Evolutionary conservation across 2,888 invertebrate genomes (phyloP).

Genomic region (Mythimna ferrago): DNA sequence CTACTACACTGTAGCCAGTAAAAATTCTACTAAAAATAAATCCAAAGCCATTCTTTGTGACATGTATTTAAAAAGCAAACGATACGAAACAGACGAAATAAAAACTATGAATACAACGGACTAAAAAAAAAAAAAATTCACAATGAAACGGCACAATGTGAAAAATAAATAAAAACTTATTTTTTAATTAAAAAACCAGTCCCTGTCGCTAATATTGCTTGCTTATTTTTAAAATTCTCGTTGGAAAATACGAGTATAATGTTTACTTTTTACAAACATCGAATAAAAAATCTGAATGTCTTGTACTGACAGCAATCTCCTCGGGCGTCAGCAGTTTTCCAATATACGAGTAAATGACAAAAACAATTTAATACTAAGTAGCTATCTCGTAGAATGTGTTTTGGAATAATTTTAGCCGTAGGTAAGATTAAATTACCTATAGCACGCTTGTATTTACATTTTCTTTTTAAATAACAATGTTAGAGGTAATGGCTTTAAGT

Average conservation of each 20-base stretch:
- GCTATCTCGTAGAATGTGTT: not conserved
- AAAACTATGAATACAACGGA: conserved; percentile 31
- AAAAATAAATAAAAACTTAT: conserved; percentile 21
- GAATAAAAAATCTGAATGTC: conserved; percentile 28
- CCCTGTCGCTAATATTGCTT: not conserved
- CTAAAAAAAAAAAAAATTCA: conserved; percentile 23
- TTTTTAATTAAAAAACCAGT: conserved; percentile 30
- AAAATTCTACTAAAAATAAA: not conserved
- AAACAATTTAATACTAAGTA: conserved; percentile 7
- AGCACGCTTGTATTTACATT: not conserved
- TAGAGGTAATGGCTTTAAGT: not conserved
- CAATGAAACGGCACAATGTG: conserved; percentile 20
- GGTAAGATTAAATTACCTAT: conserved; percentile 1
- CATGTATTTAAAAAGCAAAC: conserved; percentile 26
- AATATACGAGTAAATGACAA: conserved; percentile 24
- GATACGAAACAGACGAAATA: conserved; percentile 12
- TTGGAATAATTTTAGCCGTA: not conserved
- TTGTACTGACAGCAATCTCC: conserved; percentile 24
- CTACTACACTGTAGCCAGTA: too few relatives aligned
- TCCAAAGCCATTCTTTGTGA: not conserved
- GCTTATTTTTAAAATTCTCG: conserved; percentile 14
- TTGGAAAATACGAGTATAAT: conserved; percentile 1
- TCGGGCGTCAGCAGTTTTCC: conserved; percentile 27
- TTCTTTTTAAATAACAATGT: not conserved
- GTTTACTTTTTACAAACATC: conserved; percentile 2